Percentiles rank a stretch among this genome's conserved stretches.
phyloP scores from a whole-genome alignment of 2,888 invertebrate genomes.

The Macroteleia sp. region DNA sequence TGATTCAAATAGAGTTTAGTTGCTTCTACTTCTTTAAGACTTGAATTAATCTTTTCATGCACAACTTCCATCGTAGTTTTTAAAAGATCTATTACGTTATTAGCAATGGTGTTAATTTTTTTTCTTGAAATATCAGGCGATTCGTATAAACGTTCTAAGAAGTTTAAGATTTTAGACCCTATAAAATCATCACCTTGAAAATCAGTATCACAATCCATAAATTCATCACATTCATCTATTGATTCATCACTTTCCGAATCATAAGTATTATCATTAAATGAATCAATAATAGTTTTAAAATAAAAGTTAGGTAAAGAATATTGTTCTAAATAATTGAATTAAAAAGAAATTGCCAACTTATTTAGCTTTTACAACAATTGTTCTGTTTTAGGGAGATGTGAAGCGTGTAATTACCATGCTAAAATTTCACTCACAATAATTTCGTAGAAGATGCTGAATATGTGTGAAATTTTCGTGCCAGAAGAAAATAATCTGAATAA shows the following conservation, averaged over 20 bases:
- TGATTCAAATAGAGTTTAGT: not conserved
- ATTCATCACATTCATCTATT: not conserved
- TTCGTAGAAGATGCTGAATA: no score
- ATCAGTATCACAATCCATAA: not conserved
- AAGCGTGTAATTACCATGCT: no score
- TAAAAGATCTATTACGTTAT: not conserved
- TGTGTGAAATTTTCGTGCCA: no score
- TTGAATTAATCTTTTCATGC: not conserved
- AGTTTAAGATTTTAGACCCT: not conserved
- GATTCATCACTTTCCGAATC: not conserved
- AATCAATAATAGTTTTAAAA: no score
- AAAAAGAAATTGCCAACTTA: no score
- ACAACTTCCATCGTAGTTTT: not conserved
- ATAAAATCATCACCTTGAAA: not conserved
- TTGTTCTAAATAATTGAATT: no score
- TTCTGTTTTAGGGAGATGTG: no score
- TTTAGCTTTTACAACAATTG: no score
- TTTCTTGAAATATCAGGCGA: slow-evolving; percentile 9
- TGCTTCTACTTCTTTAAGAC: not conserved
- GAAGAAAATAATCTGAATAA: no score
- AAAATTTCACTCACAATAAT: no score
- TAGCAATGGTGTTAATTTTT: not conserved
- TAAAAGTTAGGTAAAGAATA: no score
- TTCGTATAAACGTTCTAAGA: slow-evolving; percentile 5
- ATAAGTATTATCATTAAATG: not conserved